A percentile compares a stretch with the other conserved stretches of the same genome.
These are phyloP conservation scores for Ommatoiulus sabulosus DNA, from an alignment of 2,888 invertebrate genomes.

Conservation along the genomic window DNA sequence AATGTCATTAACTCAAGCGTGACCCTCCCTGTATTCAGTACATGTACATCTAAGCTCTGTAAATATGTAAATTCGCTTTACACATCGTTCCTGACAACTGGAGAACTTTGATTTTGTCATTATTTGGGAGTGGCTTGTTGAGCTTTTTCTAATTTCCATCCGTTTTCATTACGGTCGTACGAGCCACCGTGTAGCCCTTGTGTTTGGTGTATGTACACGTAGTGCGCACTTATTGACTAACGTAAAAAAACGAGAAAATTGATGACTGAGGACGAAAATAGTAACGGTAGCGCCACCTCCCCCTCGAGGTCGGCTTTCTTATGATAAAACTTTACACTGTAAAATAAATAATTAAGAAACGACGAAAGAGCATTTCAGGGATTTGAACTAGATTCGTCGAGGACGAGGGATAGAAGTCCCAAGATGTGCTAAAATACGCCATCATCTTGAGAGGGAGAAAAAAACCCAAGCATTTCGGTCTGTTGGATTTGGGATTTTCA, in stretches of 20 bases:
- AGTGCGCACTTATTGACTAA: not conserved
- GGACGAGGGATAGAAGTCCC: not conserved
- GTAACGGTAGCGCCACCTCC: slow-evolving; percentile 19
- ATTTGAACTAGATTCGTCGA: slow-evolving; percentile 26
- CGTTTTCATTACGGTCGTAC: not conserved
- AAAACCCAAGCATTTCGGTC: slow-evolving; percentile 16
- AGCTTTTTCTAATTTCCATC: not conserved
- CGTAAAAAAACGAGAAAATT: slow-evolving; percentile 9
- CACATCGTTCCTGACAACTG: not conserved
- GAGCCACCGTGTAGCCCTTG: not conserved
- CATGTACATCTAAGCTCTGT: too few relatives aligned
- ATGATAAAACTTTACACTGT: slow-evolving; percentile 34
- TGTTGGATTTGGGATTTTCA: not conserved
- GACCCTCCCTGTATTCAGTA: too few relatives aligned
- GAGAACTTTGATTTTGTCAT: not conserved
- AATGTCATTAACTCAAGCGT: too few relatives aligned
- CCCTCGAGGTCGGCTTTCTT: slow-evolving; percentile 34
- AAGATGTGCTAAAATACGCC: not conserved
- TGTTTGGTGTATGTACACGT: not conserved
- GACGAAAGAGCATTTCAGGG: slow-evolving; percentile 28
- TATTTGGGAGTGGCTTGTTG: not conserved
- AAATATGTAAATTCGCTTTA: not conserved
- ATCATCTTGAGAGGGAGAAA: not conserved
- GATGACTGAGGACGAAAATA: slow-evolving; percentile 34
- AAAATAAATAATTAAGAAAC: slow-evolving; percentile 34